Base-by-base conservation (phyloP, 2,113 vertebrate species). In the Phaethon lepturus region DNA sequence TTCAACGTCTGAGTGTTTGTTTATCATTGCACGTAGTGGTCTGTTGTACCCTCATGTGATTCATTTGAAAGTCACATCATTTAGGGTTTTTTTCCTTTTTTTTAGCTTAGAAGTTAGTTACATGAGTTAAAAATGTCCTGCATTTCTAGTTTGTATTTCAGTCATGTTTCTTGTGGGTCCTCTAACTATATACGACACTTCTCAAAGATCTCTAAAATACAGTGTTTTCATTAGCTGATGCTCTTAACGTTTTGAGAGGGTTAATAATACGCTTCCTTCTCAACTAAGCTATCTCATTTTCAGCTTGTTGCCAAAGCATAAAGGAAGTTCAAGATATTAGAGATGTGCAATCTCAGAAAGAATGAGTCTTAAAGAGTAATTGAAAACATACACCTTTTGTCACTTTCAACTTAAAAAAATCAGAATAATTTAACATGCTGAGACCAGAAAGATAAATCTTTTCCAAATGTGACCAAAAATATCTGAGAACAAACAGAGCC, bases 351-450 rank as follows among this genome's bases (percentile, higher is more conserved):
- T 42, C 24, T 63, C 74, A 71, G 50, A 74, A 88, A 78, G 33
- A 93, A 66, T 8, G 11, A 64, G 8, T 67, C 67, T 86, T 80
- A 87, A 93, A 79, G 96, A 80, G 55, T 74, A 86, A 94, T 90
- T 82, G 83, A 59, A 88, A 96, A 82, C 72, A 92, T 73, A 87
- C 10, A 95, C 15, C 20, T 86, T 95, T 95, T 63, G 52, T 94
- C 74, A 96, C 87, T 97, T 95, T 85, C 96, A 86, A 33, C 50
- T 95, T 95, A 91, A 1, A 86, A 97, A 96, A 95, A 92, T n/a
- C 68, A 97, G 91, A 92, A 67, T 72, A 86, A 96, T 91, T 84
- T 77, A 86, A 68, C 73, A 80, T 79, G 58, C 63, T 86, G 68
- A 69, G 85, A 88, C 86, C 0, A 1, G 79, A 83, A 95, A 84